phyloP scores from a whole-genome alignment of 2,797 vertebrate species.

The Masticophis lateralis region DNA sequence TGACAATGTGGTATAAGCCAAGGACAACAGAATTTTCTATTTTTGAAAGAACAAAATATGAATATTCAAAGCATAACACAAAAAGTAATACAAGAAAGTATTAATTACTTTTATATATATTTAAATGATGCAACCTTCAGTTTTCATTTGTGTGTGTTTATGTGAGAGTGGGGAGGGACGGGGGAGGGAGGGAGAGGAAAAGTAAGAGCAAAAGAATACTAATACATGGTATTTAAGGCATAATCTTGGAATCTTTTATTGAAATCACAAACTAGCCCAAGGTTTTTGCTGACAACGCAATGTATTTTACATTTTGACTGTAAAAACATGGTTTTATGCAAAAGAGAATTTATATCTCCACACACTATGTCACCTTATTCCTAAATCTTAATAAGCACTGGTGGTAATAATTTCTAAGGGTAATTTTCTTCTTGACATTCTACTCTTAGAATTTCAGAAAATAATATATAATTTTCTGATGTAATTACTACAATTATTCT shows the following conservation, averaged over 20 bases:
- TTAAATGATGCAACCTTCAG: conserved; percentile 56
- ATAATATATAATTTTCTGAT: neutral
- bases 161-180: no score
- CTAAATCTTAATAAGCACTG: conserved; percentile 54
- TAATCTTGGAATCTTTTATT: conserved; percentile 69
- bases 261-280: conserved; percentile 72
- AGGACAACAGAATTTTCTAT: conserved; percentile 35
- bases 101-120: conserved; percentile 68
- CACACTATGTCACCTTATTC: conserved; percentile 64
- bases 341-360: conserved; percentile 72
- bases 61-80: conserved; percentile 43
- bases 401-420: conserved; percentile 69
- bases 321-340: conserved; percentile 73
- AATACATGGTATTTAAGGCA: conserved; percentile 69
- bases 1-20: conserved; percentile 51
- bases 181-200: neutral
- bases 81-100: conserved; percentile 26
- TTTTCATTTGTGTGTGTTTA: conserved; percentile 37
- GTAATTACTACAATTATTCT: conserved; percentile 6
- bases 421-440: conserved; percentile 52
- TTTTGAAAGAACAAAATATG: conserved; percentile 42
- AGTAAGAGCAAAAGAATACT: neutral
- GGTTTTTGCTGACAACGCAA: conserved; percentile 72
- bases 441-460: conserved; percentile 28
- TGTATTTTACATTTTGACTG: conserved; percentile 71